A percentile compares a stretch with the other conserved stretches of the same genome.
phyloP scores from a whole-genome alignment of 2,797 vertebrate genomes.

The Microcaecilia unicolor region DNA sequence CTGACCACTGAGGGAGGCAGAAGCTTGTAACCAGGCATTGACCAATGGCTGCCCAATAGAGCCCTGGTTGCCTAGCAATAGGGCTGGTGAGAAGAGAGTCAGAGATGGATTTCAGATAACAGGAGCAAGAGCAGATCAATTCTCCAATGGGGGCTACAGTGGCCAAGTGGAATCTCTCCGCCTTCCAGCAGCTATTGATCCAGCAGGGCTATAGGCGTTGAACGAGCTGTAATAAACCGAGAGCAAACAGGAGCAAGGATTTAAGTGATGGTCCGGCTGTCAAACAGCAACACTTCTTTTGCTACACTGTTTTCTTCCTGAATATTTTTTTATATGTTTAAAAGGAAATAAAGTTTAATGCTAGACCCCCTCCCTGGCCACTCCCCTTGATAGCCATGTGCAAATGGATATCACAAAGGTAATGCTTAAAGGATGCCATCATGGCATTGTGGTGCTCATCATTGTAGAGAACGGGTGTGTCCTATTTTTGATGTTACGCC shows the following conservation, averaged over 20 bases:
- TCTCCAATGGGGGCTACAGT: slow-evolving; percentile 49
- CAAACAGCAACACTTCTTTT: slow-evolving; percentile 38
- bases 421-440: no score
- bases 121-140: slow-evolving; percentile 58
- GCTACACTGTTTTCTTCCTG: slow-evolving; percentile 5
- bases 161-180: slow-evolving; percentile 49
- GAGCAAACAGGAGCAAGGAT: slow-evolving; percentile 50
- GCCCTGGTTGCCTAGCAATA: slow-evolving; percentile 59
- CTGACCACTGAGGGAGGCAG: slow-evolving; percentile 50
- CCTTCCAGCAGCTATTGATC: slow-evolving; percentile 65
- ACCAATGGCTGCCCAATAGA: slow-evolving; percentile 45
- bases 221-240: slow-evolving; percentile 56
- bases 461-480: no score
- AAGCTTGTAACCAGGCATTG: slow-evolving; percentile 1
- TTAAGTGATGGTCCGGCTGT: slow-evolving; percentile 45
- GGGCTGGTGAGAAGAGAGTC: slow-evolving; percentile 28
- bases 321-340: neutral
- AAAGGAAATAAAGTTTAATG: slow-evolving; percentile 22
- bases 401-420: no score
- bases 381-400: no score
- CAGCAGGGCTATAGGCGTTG: slow-evolving; percentile 54
- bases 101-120: slow-evolving; percentile 57
- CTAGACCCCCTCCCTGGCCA: no score
- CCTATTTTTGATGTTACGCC: no score
- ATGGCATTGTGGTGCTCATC: no score